Conservation (phyloP, 2,888 invertebrate genomes). For the Ariolimax columbianus region DNA sequence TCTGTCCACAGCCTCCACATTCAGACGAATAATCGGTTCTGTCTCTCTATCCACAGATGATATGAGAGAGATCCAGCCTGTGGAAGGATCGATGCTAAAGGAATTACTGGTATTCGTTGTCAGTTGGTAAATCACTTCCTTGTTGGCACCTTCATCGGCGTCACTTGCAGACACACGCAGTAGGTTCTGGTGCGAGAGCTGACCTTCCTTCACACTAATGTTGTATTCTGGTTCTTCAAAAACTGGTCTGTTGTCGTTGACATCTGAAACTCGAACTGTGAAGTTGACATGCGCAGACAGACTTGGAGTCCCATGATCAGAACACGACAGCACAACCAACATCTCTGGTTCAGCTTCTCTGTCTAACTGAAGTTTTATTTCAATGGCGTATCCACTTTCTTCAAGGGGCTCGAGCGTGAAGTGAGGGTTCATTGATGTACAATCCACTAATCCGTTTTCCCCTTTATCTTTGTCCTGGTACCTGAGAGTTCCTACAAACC, state of each 20-base stretch:
- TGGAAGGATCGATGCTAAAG: slow-evolving; percentile 54
- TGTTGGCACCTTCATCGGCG: slow-evolving; percentile 56
- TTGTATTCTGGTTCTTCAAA: slow-evolving; percentile 56
- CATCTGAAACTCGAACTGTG: slow-evolving; percentile 59
- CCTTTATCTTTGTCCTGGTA: slow-evolving; percentile 68
- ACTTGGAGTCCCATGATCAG: slow-evolving; percentile 61
- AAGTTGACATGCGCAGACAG: slow-evolving; percentile 56
- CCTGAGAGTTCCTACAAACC: slow-evolving; percentile 66
- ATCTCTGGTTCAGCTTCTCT: slow-evolving; percentile 58
- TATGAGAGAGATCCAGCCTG: slow-evolving; percentile 53
- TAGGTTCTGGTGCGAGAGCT: slow-evolving; percentile 53
- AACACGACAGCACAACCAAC: slow-evolving; percentile 57
- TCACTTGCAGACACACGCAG: slow-evolving; percentile 61
- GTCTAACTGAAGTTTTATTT: slow-evolving; percentile 56
- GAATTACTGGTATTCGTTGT: slow-evolving; percentile 40
- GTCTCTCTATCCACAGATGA: slow-evolving; percentile 55
- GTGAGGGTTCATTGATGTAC: slow-evolving; percentile 53
- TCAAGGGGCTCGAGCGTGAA: slow-evolving; percentile 54
- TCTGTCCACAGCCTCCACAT: slow-evolving; percentile 54
- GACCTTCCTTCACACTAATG: slow-evolving; percentile 59
- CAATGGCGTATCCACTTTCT: slow-evolving; percentile 53
- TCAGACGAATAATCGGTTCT: slow-evolving; percentile 49
- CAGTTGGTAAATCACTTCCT: slow-evolving; percentile 53
- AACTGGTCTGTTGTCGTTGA: slow-evolving; percentile 64
- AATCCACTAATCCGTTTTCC: slow-evolving; percentile 61